Conservation (phyloP, 1,140 invertebrate genomes). For the Tetraneura akinire region DNA sequence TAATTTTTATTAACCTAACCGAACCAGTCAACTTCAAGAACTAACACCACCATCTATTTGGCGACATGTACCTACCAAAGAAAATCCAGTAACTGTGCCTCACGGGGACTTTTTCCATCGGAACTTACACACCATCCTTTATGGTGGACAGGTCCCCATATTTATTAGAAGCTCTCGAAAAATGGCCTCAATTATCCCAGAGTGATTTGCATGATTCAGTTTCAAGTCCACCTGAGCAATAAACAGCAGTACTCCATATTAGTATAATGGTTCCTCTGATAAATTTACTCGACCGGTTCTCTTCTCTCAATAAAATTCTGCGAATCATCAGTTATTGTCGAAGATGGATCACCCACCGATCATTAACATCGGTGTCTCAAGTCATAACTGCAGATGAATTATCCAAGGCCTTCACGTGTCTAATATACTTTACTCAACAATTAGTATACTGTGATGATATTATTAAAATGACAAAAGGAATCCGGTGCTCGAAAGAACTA, state of each 20-base stretch:
- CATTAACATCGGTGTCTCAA: too few relatives aligned
- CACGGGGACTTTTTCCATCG: slow-evolving; percentile 54
- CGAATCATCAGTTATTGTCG: not conserved
- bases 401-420: not conserved
- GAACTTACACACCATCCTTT: slow-evolving; percentile 29
- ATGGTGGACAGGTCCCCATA: too few relatives aligned
- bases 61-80: slow-evolving; percentile 57
- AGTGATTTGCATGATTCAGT: not conserved
- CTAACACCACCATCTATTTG: slow-evolving; percentile 51
- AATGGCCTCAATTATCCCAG: not conserved
- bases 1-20: too few relatives aligned
- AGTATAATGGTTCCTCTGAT: not conserved
- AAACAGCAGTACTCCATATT: not conserved
- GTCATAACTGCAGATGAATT: not conserved
- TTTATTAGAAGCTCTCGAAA: not conserved
- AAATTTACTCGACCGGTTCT: not conserved
- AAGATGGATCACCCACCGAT: not conserved
- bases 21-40: slow-evolving; percentile 58
- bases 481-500: not conserved
- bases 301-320: not conserved
- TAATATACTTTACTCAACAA: not conserved
- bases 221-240: not conserved
- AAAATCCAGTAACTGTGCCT: slow-evolving; percentile 60
- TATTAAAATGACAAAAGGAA: not conserved
- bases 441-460: slow-evolving; percentile 1